Conservation (phyloP, 2,113 vertebrate species). For the Eptesicus fuscus region DNA sequence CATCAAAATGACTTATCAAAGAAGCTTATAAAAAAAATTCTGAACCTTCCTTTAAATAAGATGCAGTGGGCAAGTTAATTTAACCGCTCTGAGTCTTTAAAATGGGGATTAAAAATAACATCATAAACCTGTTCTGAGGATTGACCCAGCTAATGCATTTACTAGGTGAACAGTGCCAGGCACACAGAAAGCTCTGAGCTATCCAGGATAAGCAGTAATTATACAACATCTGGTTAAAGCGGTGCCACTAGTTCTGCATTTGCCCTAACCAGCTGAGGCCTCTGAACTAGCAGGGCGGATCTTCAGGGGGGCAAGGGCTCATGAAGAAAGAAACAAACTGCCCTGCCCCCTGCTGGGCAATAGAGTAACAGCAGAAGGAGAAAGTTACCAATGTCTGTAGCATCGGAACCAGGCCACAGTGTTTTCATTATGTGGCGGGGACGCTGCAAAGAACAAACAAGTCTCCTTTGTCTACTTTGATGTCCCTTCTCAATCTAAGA, state of each 20-base stretch:
- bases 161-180: background rate
- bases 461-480: conserved; percentile 11
- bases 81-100: conserved; percentile 8
- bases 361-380: background rate
- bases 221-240: background rate
- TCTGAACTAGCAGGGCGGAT: background rate
- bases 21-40: background rate
- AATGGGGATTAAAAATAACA: background rate
- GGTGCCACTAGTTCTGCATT: background rate
- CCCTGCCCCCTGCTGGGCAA: conserved; percentile 30
- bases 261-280: background rate
- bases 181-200: background rate
- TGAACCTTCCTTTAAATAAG: background rate
- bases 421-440: background rate
- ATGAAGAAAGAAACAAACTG: background rate
- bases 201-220: background rate
- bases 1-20: background rate
- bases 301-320: background rate
- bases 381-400: rapidly evolving
- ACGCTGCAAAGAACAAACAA: background rate
- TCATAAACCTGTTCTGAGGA: background rate
- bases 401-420: rapidly evolving
- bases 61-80: background rate
- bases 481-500: background rate
- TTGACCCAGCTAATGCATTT: background rate